Conservation (phyloP, 1,140 invertebrate genomes). For the Battus philenor region DNA sequence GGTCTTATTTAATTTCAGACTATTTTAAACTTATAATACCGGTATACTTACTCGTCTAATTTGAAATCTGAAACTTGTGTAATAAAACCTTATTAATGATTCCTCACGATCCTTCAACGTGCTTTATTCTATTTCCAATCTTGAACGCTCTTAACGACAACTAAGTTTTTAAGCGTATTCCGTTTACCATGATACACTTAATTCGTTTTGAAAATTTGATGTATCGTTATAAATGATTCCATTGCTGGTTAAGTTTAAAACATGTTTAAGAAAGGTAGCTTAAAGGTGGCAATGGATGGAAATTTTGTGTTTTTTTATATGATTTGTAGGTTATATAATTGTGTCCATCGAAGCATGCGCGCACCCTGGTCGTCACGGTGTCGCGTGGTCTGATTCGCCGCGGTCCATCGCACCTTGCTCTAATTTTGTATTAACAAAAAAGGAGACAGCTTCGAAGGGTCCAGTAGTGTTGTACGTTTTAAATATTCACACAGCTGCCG, state of each 20-base stretch:
- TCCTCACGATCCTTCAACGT: slow-evolving; percentile 36
- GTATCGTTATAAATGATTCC: not conserved
- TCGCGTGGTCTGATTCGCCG: slow-evolving; percentile 57
- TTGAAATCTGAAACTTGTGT: too few species aligned
- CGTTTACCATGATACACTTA: not conserved
- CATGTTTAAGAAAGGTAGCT: too few species aligned
- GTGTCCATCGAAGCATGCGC: slow-evolving; percentile 26
- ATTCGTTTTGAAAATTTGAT: too few species aligned
- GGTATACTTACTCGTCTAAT: too few species aligned
- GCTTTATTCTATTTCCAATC: slow-evolving; percentile 48
- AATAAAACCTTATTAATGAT: slow-evolving; percentile 16
- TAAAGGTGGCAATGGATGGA: not conserved
- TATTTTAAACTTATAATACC: too few species aligned
- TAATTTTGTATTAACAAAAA: slow-evolving; percentile 35
- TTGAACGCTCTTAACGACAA: slow-evolving; percentile 38
- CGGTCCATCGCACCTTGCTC: slow-evolving; percentile 50
- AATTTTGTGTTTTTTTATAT: slow-evolving; percentile 1
- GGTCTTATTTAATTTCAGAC: too few species aligned
- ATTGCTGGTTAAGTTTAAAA: not conserved
- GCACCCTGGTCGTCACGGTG: slow-evolving; percentile 54
- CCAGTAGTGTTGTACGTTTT: slow-evolving; percentile 21
- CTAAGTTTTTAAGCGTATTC: slow-evolving; percentile 16
- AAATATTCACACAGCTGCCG: slow-evolving; percentile 1
- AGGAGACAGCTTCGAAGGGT: slow-evolving; percentile 29
- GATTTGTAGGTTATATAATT: slow-evolving; percentile 4